These are phyloP conservation scores for Sparidentex hasta DNA, from an alignment of 2,797 vertebrate genomes.

Conservation along the genomic window DNA sequence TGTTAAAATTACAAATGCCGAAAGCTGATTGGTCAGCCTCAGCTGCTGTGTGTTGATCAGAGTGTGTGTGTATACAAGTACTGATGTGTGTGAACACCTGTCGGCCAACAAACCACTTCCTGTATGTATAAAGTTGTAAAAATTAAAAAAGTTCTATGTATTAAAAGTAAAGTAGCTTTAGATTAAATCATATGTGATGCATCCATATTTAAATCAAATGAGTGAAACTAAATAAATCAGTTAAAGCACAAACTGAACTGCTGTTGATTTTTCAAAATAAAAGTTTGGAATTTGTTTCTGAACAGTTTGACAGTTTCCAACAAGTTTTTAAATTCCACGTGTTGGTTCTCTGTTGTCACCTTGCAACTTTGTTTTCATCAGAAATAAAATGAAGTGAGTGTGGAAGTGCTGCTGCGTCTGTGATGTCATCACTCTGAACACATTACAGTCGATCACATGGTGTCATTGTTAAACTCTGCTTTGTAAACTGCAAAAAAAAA, in stretches of 20 bases:
- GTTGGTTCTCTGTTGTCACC: neutral
- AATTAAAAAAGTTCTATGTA: constrained; percentile 13
- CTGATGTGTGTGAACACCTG: too few species aligned
- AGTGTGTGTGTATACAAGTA: too few species aligned
- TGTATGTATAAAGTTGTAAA: constrained; percentile 66
- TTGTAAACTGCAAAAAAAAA: too few species aligned
- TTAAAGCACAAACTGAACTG: too few species aligned
- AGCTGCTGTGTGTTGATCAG: neutral
- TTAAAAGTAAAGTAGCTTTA: constrained; percentile 28
- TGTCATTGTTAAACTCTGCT: too few species aligned
- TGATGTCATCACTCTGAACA: too few species aligned
- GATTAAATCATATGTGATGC: constrained; percentile 29
- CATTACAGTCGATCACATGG: too few species aligned
- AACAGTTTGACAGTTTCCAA: too few species aligned
- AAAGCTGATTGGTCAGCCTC: constrained; percentile 35
- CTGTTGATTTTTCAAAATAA: constrained; percentile 13
- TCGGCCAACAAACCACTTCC: neutral
- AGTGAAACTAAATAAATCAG: neutral
- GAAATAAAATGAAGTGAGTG: neutral
- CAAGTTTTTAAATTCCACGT: neutral
- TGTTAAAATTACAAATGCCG: constrained; percentile 1
- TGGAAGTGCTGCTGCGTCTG: too few species aligned
- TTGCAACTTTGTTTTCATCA: neutral
- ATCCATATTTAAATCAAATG: constrained; percentile 13
- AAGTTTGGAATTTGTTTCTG: neutral